Evolutionary conservation across 1,140 invertebrate genomes (phyloP).

Genomic region (Leptoteleia sp.): DNA sequence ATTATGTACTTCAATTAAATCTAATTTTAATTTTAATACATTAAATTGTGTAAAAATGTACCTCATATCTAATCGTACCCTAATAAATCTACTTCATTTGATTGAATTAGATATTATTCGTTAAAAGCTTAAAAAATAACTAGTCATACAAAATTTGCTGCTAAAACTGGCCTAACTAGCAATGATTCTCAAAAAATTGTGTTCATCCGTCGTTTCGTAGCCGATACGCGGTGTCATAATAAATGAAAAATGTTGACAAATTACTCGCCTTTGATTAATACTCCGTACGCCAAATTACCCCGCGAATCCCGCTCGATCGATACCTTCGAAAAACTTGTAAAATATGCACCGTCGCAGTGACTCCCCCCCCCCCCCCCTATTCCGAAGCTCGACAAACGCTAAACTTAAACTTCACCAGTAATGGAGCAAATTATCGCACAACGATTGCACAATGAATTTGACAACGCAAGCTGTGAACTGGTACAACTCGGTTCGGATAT

Average conservation of each 20-base stretch:
- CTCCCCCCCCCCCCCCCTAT: too few species aligned
- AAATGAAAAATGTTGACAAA: constrained; percentile 57
- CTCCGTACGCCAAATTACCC: constrained; percentile 25
- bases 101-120: too few species aligned
- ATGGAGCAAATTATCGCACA: not conserved
- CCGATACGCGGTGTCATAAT: constrained; percentile 10
- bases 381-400: too few species aligned
- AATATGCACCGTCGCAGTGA: not conserved
- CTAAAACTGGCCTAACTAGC: too few species aligned
- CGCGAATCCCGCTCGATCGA: not conserved
- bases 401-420: not conserved
- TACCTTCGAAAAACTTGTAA: not conserved
- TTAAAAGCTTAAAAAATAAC: too few species aligned
- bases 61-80: too few species aligned
- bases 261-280: constrained; percentile 63
- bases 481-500: constrained; percentile 71
- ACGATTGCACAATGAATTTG: constrained; percentile 3
- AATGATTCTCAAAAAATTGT: too few species aligned
- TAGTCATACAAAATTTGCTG: too few species aligned
- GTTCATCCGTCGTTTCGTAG: constrained; percentile 2
- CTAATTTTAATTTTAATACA: too few species aligned
- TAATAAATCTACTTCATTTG: too few species aligned
- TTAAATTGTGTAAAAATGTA: too few species aligned
- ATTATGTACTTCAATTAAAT: too few species aligned
- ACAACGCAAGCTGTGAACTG: constrained; percentile 2